Evolutionary conservation across 1,140 invertebrate genomes (phyloP).

Genomic region (Zaprionus capensis): DNA sequence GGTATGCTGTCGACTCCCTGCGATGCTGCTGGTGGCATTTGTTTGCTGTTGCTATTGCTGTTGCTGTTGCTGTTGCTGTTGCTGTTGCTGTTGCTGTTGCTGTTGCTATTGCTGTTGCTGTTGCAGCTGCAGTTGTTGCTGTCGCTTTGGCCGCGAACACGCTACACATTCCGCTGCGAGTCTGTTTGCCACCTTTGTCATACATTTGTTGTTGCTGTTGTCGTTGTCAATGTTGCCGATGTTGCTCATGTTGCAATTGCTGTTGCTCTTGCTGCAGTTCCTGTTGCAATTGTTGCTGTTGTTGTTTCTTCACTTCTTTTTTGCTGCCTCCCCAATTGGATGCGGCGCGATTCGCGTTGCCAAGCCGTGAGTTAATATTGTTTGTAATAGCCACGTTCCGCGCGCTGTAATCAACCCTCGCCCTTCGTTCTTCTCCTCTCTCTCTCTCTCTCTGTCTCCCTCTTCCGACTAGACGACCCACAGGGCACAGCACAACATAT

Average conservation of each 20-base stretch:
- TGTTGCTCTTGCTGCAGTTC: conserved; percentile 16
- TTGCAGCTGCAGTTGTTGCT: conserved; percentile 29
- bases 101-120: neutral
- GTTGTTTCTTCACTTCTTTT: neutral
- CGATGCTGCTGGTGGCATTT: conserved; percentile 31
- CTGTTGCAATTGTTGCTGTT: conserved; percentile 10
- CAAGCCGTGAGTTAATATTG: conserved; percentile 64
- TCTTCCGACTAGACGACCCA: neutral
- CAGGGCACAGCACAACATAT: neutral
- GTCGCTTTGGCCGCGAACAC: conserved; percentile 42
- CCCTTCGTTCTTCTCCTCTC: too few species aligned
- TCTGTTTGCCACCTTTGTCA: conserved; percentile 74
- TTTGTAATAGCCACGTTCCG: conserved; percentile 75
- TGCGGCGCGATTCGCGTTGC: conserved; percentile 57
- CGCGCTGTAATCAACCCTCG: conserved; percentile 58
- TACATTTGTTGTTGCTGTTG: conserved; percentile 59
- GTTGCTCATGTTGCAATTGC: conserved; percentile 39
- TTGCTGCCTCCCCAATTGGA: conserved; percentile 52
- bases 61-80: conserved; percentile 2
- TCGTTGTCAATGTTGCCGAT: conserved; percentile 50
- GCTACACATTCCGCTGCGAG: conserved; percentile 64
- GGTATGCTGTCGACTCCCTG: conserved; percentile 33
- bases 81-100: conserved; percentile 15
- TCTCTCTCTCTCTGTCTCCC: too few species aligned
- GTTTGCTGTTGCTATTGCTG: conserved; percentile 4